These are phyloP conservation scores for Anoplius nigerrimus DNA, from an alignment of 2,888 invertebrate genomes.

Conservation along the genomic window DNA sequence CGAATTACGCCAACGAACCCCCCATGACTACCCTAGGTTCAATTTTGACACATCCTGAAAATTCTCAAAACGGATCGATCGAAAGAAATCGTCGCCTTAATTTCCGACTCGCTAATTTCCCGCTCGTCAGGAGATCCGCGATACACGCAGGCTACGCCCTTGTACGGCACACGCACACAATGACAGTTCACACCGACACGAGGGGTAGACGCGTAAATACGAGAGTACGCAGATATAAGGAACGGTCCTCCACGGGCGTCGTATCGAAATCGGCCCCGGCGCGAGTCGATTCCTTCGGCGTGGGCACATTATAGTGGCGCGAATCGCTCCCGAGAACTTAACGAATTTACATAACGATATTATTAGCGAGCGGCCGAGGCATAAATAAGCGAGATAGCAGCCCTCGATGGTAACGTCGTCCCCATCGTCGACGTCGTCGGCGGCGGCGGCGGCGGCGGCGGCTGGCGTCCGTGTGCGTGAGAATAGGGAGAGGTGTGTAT, in stretches of 20 bases:
- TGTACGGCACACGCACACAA: not conserved
- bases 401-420: conserved; percentile 17
- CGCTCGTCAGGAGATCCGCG: not conserved
- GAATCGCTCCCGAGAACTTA: conserved; percentile 39
- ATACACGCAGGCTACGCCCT: not conserved
- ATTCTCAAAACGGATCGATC: too few relatives aligned
- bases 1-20: too few relatives aligned
- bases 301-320: conserved; percentile 18
- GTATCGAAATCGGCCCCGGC: conserved; percentile 20
- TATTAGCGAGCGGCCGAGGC: conserved; percentile 61
- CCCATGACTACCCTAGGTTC: too few relatives aligned
- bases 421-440: conserved; percentile 11
- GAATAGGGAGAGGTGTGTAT: too few relatives aligned
- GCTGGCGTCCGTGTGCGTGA: too few relatives aligned
- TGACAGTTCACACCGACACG: not conserved
- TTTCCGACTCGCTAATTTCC: conserved; percentile 16
- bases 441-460: too few relatives aligned
- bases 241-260: not conserved
- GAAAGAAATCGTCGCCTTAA: too few relatives aligned
- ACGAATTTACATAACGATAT: conserved; percentile 66
- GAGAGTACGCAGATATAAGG: too few relatives aligned
- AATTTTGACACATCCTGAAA: too few relatives aligned
- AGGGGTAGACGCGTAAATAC: not conserved
- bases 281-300: conserved; percentile 20
- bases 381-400: conserved; percentile 58